Evolutionary conservation across 2,797 vertebrate genomes (phyloP), one percentile per base, ranked within the genome.

Genomic region (Cygnus olor): DNA sequence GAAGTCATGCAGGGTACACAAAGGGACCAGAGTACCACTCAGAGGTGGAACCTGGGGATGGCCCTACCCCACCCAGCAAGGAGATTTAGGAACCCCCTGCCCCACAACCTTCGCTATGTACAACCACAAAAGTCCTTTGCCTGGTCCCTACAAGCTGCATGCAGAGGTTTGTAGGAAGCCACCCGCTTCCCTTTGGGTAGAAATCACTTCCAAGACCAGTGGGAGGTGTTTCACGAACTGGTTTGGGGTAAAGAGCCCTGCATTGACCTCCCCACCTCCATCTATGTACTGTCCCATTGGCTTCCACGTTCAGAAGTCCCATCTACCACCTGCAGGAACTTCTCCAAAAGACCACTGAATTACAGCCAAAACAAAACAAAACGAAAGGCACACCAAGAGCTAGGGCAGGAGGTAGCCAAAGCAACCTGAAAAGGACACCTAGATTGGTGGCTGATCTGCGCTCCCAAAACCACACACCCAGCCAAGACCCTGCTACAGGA

Each of bases 391-490:
- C 4, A 5, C 8, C 9, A 16, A 49, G 5, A 76, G 14, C 15
- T 36, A 84, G 86, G 28, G 49, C 16, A 61, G 28, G 2, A 18
- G 20, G n/a, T 9, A 19, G 21, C 24, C 54, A 79, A 86, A 86
- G 53, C 21, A 65, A 81, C 21, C 13, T 14, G 36, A 14, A 30
- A 86, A 71, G 13, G 9, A 27, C 65, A 88, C 11, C 1, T 1
- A 68, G 40, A 40, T 27, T 30, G 44, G 22, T n/a, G 24, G 44
- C 32, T n/a, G 42, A 66, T 22, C 63, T 44, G 40, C 6, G 5
- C 22, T 74, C 24, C 15, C 2, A 2, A 40, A 2, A 2, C 64
- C 11, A 63, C 22, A 58, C 2, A 63, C 2, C 1, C 0, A 0
- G 8, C 14, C 7, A 1, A 82, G 21, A 82, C 44, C 8, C 19